A percentile compares a stretch with the other conserved stretches of the same genome.
phyloP scores from a whole-genome alignment of 2,888 invertebrate genomes.

The Cancer borealis region DNA sequence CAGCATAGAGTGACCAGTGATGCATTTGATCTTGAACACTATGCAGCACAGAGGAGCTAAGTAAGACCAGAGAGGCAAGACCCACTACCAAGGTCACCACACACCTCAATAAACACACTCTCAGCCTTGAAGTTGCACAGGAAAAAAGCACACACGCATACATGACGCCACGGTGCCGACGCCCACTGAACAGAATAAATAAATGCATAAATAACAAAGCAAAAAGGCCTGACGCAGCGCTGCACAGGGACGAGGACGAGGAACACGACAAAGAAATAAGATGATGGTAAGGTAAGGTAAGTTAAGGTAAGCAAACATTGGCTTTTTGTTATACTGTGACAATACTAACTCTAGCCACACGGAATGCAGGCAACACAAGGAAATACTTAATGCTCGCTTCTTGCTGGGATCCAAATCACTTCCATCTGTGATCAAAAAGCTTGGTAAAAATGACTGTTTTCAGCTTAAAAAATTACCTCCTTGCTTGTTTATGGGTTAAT shows the following conservation, averaged over 20 bases:
- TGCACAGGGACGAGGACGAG: background rate
- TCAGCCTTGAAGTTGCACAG: background rate
- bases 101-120: background rate
- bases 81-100: background rate
- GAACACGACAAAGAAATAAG: background rate
- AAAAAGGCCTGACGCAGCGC: background rate
- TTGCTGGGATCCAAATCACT: background rate
- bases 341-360: background rate
- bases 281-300: background rate
- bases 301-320: background rate
- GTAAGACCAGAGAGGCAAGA: background rate
- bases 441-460: background rate
- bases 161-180: background rate
- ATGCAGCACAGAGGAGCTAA: background rate
- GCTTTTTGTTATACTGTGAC: background rate
- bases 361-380: background rate
- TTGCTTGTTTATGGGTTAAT: background rate
- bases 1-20: background rate
- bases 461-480: background rate
- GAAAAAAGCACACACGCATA: background rate
- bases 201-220: conserved; percentile 15
- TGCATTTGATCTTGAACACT: background rate
- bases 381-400: background rate
- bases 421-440: background rate
- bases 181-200: conserved; percentile 6